Evolutionary conservation across 2,888 invertebrate genomes (phyloP), one percentile per base, ranked within the genome.

Genomic region (Lasioglossum malachurum): DNA sequence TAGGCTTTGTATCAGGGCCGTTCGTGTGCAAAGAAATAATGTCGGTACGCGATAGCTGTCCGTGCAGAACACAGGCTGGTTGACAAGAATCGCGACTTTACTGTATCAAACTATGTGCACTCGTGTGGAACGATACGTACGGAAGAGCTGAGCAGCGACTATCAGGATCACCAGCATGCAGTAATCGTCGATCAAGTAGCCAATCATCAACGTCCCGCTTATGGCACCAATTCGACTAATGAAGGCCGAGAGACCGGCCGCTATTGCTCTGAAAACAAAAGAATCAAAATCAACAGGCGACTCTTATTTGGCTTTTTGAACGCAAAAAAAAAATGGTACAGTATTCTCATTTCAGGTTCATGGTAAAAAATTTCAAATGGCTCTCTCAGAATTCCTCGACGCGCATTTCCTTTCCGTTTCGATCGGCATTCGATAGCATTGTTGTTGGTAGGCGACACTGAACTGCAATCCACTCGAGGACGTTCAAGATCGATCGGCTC

Each of bases 141-240:
- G 95, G 91, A 97, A 96, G 75, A 98, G 95, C 96, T 97, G 97
- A 92, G 96, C 96, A 86, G 97, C 96, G 95, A 98, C 97, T 81
- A 97, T 94, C 23, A 89, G 60, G 49, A 94, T 93, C 38, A 97
- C 97, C 87, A 97, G 95, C 81, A 97, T 96, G 94, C 98, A 98
- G 95, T 97, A 97, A 92, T 97, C 96, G 95, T 98, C 98, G 91
- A 98, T 97, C 90, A 98, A 96, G 95, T 97, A 97, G 82, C 98
- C 98, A 94, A 98, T 97, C 82, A 97, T 95, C 90, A 97, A 95
- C 95, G 97, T 98, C 85, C 98, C 98, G 75, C 97, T 94, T 81
- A 98, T 96, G 88, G 97, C 97, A 75, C 98, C 98, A 89, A 97
- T 96, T 95, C 98, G 96, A 81, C 97, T 97, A 93, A 97, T 97